These are phyloP conservation scores for Brachionus angularis DNA, from an alignment of 1,140 invertebrate species.

Conservation along the genomic window DNA sequence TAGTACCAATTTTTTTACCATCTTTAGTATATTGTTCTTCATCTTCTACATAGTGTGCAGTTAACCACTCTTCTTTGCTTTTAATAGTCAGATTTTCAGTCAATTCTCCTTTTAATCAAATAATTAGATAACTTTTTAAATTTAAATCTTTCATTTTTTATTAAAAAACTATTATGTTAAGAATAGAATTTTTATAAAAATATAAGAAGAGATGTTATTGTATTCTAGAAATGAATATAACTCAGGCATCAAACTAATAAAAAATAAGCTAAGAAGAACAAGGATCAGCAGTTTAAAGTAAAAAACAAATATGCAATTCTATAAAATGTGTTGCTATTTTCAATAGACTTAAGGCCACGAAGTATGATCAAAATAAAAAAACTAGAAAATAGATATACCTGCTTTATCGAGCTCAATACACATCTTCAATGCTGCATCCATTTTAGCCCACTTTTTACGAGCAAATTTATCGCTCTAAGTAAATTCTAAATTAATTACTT, in stretches of 20 bases:
- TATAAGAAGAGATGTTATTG: no score
- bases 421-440: conserved; percentile 39
- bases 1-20: conserved; percentile 17
- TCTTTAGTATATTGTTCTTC: neutral
- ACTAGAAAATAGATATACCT: conserved; percentile 1
- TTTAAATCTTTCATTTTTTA: neutral
- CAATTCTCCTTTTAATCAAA: conserved; percentile 4
- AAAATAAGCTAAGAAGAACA: no score
- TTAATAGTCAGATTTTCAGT: conserved; percentile 15
- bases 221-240: no score
- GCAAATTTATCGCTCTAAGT: conserved; percentile 6
- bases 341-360: no score
- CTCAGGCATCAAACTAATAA: no score
- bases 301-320: no score
- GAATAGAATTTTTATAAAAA: no score
- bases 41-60: neutral
- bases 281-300: no score
- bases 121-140: no score
- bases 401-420: conserved; percentile 30
- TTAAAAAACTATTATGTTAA: neutral
- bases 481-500: neutral
- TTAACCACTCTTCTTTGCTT: conserved; percentile 29
- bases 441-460: conserved; percentile 38
- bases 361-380: no score
- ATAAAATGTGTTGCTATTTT: no score